Conservation (phyloP, 1,140 invertebrate genomes). For the Cepaea nemoralis region DNA sequence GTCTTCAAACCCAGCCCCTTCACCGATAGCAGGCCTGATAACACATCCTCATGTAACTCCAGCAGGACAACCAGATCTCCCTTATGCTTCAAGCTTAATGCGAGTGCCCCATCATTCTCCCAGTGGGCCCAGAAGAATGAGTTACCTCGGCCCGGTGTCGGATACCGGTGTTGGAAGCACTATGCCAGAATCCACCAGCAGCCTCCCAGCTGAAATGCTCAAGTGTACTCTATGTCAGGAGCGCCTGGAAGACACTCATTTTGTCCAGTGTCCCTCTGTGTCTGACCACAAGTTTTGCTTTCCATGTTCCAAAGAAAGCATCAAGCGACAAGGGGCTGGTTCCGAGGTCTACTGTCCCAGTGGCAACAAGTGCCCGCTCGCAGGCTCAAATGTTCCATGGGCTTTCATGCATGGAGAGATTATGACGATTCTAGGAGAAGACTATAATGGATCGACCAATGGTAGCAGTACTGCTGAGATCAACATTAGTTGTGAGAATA, state of each 20-base stretch:
- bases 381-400: slow-evolving; percentile 97
- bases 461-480: slow-evolving; percentile 73
- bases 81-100: slow-evolving; percentile 19
- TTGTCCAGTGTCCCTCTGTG: slow-evolving; percentile 98
- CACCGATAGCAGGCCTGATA: slow-evolving; percentile 87
- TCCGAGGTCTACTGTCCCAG: slow-evolving; percentile 77
- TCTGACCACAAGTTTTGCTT: slow-evolving; percentile 99
- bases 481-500: neutral
- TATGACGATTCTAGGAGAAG: slow-evolving; percentile 96
- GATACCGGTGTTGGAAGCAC: slow-evolving; percentile 53
- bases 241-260: slow-evolving; percentile 98
- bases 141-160: slow-evolving; percentile 65
- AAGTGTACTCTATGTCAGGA: slow-evolving; percentile 96
- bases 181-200: slow-evolving; percentile 57
- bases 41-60: slow-evolving; percentile 74
- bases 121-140: neutral
- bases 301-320: slow-evolving; percentile 97
- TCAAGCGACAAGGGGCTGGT: slow-evolving; percentile 92
- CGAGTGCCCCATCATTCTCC: slow-evolving; percentile 36
- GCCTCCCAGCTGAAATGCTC: slow-evolving; percentile 73
- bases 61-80: slow-evolving; percentile 4
- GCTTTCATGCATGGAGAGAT: slow-evolving; percentile 99
- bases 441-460: slow-evolving; percentile 80
- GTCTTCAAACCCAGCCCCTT: slow-evolving; percentile 69
- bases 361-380: slow-evolving; percentile 82